Conservation (phyloP, 2,113 vertebrate genomes). For the Grammomys dolichurus region DNA sequence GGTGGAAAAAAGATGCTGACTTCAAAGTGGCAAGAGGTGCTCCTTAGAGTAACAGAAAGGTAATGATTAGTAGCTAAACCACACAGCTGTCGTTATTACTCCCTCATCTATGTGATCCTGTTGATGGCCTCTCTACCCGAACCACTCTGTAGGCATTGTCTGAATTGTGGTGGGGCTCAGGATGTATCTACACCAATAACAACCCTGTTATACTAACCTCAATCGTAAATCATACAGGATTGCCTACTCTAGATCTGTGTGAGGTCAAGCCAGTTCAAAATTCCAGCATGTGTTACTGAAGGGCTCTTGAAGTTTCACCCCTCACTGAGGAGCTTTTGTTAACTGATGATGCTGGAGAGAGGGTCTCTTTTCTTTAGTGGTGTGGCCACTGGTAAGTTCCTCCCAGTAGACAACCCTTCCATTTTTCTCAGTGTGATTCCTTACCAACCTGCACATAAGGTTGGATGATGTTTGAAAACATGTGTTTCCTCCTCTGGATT, state of each 20-base stretch:
- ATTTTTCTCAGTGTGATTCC: neutral
- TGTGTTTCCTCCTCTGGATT: neutral
- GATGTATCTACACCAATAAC: neutral
- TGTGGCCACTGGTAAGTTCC: neutral
- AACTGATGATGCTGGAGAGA: neutral
- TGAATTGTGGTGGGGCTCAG: neutral
- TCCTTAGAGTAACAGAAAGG: neutral
- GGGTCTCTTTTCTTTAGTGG: neutral
- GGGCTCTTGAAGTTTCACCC: neutral
- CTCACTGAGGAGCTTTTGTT: neutral
- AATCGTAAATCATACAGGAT: neutral
- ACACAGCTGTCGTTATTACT: neutral
- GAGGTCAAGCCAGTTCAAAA: neutral
- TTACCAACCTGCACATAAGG: neutral
- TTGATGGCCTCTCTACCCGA: too few species aligned
- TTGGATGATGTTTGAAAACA: neutral
- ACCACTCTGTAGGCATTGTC: neutral
- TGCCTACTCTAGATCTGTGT: neutral
- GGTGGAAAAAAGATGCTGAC: neutral
- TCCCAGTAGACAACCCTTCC: neutral
- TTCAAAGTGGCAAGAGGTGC: neutral
- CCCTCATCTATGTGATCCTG: neutral
- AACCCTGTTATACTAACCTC: neutral
- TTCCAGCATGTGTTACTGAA: neutral
- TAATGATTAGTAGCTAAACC: neutral